Conservation (phyloP, 1,140 invertebrate species). For the Latrodectus geometricus region DNA sequence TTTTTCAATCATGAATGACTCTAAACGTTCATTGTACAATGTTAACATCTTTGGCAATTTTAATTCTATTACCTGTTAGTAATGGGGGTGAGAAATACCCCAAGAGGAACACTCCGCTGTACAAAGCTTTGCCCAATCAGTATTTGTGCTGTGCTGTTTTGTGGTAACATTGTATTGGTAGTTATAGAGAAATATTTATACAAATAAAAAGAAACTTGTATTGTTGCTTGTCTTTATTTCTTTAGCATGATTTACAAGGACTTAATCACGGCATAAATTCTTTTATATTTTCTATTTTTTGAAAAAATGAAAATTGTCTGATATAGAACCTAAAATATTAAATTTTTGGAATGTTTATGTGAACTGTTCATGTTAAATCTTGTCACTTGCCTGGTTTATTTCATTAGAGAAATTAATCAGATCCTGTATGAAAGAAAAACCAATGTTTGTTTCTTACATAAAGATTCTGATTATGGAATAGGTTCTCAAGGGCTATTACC, state of each 20-base stretch:
- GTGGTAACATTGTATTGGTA: conserved; percentile 57
- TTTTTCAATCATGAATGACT: conserved; percentile 21
- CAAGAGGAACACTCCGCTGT: conserved; percentile 33
- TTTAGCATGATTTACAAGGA: background rate
- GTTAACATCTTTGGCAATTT: conserved; percentile 54
- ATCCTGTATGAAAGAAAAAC: too few species aligned
- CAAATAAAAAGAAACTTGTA: conserved; percentile 56
- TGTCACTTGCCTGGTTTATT: too few species aligned
- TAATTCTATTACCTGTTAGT: conserved; percentile 56
- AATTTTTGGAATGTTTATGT: too few species aligned
- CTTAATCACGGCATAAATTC: too few species aligned
- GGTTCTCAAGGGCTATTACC: too few species aligned
- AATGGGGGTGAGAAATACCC: background rate
- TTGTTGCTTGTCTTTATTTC: conserved; percentile 19
- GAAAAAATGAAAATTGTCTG: too few species aligned
- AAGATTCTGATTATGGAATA: too few species aligned
- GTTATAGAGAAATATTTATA: conserved; percentile 59
- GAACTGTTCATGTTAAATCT: too few species aligned
- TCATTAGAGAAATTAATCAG: too few species aligned
- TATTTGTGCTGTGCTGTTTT: conserved; percentile 59
- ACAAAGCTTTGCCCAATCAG: conserved; percentile 58
- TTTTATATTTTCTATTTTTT: too few species aligned
- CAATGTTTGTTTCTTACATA: too few species aligned
- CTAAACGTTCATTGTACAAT: conserved; percentile 51
- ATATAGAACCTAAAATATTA: too few species aligned